Base-by-base conservation (phyloP, 2,113 vertebrate genomes). In the Oxyura jamaicensis region DNA sequence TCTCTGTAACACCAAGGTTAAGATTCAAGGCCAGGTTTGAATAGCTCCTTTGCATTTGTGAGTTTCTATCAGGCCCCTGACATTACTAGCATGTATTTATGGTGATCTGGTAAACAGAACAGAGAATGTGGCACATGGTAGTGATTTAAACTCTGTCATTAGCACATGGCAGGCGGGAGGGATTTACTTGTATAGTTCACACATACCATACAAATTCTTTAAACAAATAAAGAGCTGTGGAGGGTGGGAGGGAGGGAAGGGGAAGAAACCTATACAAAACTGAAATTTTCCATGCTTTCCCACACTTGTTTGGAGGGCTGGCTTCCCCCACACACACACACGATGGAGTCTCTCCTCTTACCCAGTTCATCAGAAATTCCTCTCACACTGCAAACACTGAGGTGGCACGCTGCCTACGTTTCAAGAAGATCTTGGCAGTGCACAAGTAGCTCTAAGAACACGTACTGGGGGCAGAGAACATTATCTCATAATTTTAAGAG, bases 91-190 rank as follows among this genome's bases (percentile, higher is more conserved):
- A 33, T 39, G 55, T 65, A 75, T 83, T 92, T 88, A 39, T 46
- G 42, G 63, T 21, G 59, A 17, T 79, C 6, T 90, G 60, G 44
- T 53, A 66, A 87, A 42, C 50, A 86, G 84, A 90, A 83, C 31
- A 82, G 91, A 79, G 87, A 85, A 11, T 26, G 59, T 5, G 63
- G 90, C 71, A 93, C 42, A 58, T 73, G 87, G 67, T 42, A 95
- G 80, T 85, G 91, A 97, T 96, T 96, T 96, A 95, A 97, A 91
- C 42, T 36, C 58, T 87, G 71, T 79, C 77, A 94, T 95, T 95
- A 94, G 87, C 74, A 82, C 77, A 88, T 71, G 69, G 88, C 71
- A 48, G 71, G 84, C 60, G 62, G 77, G n/a, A 84, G 90, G 60
- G 84, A 84, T 90, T 55, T 73, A 56, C 71, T 86, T 46, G 52